Percentiles rank a stretch among this genome's conserved stretches.
phyloP scores from a whole-genome alignment of 2,113 vertebrate genomes.

The Protobothrops flavoviridis region DNA sequence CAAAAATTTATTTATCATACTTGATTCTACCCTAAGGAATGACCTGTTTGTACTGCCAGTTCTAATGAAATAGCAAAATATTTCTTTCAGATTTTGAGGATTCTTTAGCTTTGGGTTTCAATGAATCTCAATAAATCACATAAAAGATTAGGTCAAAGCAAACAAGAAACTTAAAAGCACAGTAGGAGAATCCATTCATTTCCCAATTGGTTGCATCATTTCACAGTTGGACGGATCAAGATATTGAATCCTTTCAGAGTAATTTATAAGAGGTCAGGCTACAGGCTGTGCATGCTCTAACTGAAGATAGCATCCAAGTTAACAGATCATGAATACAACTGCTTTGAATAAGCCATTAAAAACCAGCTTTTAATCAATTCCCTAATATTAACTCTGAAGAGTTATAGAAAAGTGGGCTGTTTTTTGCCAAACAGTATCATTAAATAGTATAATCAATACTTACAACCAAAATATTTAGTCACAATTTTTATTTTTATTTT shows the following conservation, averaged over 20 bases:
- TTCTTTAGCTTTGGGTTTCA: background rate
- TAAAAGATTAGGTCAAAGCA: background rate
- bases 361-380: background rate
- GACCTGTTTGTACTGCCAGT: background rate
- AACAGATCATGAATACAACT: background rate
- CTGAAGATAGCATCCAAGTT: background rate
- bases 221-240: background rate
- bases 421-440: background rate
- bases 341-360: background rate
- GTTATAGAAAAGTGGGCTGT: background rate
- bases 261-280: constrained; percentile 5
- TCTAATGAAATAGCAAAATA: background rate
- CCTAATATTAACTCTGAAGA: background rate
- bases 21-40: background rate
- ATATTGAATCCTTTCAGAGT: background rate
- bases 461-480: background rate
- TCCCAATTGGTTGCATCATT: constrained; percentile 10
- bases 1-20: background rate
- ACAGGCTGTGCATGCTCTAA: background rate
- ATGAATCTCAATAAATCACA: background rate
- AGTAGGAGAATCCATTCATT: background rate
- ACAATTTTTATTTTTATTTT: background rate
- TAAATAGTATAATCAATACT: background rate
- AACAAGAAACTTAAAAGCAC: background rate
- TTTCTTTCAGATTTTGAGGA: background rate